phyloP scores from a whole-genome alignment of 1,140 invertebrate species.

The Triops cancriformis region DNA sequence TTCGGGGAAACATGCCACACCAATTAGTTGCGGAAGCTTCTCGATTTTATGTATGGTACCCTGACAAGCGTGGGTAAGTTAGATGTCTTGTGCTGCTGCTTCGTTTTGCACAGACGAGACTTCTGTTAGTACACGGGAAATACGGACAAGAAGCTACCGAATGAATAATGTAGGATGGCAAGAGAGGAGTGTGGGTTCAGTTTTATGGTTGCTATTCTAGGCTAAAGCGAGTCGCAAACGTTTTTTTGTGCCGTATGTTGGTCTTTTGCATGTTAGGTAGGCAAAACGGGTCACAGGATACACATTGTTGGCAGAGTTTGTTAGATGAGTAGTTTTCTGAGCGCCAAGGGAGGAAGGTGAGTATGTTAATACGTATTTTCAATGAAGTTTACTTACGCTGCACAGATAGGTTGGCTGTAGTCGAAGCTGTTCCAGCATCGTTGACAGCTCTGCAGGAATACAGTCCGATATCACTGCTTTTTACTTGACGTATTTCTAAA shows the following conservation, averaged over 20 bases:
- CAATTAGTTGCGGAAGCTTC: no score
- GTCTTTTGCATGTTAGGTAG: not conserved
- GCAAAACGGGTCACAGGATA: not conserved
- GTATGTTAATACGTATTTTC: not conserved
- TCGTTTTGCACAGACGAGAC: no score
- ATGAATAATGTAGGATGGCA: no score
- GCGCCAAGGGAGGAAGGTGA: not conserved
- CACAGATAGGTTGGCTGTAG: constrained; percentile 61
- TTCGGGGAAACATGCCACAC: no score
- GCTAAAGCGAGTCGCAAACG: not conserved
- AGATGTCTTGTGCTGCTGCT: no score
- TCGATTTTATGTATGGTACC: no score
- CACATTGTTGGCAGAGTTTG: not conserved
- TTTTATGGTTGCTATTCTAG: not conserved
- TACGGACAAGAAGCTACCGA: no score
- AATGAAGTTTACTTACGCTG: not conserved
- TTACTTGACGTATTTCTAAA: constrained; percentile 55
- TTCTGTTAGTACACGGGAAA: no score
- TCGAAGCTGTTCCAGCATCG: constrained; percentile 63
- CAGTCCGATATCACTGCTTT: constrained; percentile 60
- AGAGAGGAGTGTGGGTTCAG: not conserved
- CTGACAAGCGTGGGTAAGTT: no score
- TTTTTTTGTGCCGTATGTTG: not conserved
- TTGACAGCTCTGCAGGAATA: constrained; percentile 72
- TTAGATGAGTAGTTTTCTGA: not conserved